These are phyloP conservation scores for Calliopsis andreniformis DNA, from an alignment of 1,140 invertebrate species.

Conservation along the genomic window DNA sequence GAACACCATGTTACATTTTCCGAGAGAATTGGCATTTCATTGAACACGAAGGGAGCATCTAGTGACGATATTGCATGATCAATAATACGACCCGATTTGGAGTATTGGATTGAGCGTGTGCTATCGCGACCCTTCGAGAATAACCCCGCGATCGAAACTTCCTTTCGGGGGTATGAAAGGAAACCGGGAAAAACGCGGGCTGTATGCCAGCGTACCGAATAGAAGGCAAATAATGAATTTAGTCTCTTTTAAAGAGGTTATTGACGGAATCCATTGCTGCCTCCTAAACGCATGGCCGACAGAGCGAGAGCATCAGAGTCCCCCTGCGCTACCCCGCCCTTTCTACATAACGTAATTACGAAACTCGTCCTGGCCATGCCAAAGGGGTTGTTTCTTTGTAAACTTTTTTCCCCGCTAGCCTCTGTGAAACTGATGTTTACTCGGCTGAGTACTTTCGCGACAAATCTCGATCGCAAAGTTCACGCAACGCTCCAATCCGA, in stretches of 20 bases:
- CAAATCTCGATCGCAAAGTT: slow-evolving; percentile 48
- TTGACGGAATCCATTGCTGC: slow-evolving; percentile 58
- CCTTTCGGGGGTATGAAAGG: slow-evolving; percentile 38
- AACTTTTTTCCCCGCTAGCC: slow-evolving; percentile 20
- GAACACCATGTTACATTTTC: background rate
- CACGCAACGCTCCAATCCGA: background rate
- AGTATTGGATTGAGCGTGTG: slow-evolving; percentile 20
- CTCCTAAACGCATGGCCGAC: slow-evolving; percentile 63
- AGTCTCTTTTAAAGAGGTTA: slow-evolving; percentile 66
- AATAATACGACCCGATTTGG: slow-evolving; percentile 40
- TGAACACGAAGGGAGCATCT: slow-evolving; percentile 27
- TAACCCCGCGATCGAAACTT: slow-evolving; percentile 43
- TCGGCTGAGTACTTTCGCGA: slow-evolving; percentile 52
- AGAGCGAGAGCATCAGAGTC: slow-evolving; percentile 49
- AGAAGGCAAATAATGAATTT: slow-evolving; percentile 64
- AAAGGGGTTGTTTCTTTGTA: slow-evolving; percentile 57
- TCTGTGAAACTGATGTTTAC: slow-evolving; percentile 59
- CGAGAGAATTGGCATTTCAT: slow-evolving; percentile 30
- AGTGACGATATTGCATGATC: slow-evolving; percentile 36
- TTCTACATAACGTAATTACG: slow-evolving; percentile 61
- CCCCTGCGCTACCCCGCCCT: slow-evolving; percentile 16
- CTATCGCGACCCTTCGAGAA: slow-evolving; percentile 22
- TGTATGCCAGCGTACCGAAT: slow-evolving; percentile 24
- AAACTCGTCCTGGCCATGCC: slow-evolving; percentile 48
- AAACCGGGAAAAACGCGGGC: slow-evolving; percentile 35